A percentile compares a stretch with the other conserved stretches of the same genome.
Evolutionary conservation across 2,888 invertebrate species (phyloP).

Genomic region (Caenorhabditis drosophilae): DNA sequence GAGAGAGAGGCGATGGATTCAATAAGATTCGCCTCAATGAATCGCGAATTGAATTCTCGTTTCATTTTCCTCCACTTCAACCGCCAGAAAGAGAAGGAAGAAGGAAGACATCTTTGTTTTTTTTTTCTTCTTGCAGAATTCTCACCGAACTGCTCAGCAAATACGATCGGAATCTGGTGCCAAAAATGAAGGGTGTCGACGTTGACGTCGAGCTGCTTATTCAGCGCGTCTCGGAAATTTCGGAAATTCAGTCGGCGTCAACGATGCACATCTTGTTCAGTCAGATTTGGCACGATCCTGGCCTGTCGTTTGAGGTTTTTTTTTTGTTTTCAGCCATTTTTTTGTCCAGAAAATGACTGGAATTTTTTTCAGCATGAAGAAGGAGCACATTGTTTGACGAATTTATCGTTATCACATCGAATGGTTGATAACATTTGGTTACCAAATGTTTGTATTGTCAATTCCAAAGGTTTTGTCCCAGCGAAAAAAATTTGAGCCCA

Average conservation of each 20-base stretch:
- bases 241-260: constrained; percentile 55
- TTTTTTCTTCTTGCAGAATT: no score
- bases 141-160: constrained; percentile 60
- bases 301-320: constrained; percentile 62
- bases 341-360: background rate
- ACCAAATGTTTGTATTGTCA: constrained; percentile 66
- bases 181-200: constrained; percentile 67
- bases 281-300: constrained; percentile 69
- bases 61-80: no score
- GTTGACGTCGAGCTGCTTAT: constrained; percentile 66
- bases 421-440: constrained; percentile 67
- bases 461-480: constrained; percentile 40
- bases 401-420: constrained; percentile 63
- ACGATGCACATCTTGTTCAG: constrained; percentile 68
- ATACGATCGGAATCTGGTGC: constrained; percentile 67
- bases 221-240: constrained; percentile 59
- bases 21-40: no score
- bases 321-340: background rate
- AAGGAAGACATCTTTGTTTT: constrained; percentile 16
- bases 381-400: constrained; percentile 67
- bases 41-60: no score
- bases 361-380: constrained; percentile 58
- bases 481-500: background rate
- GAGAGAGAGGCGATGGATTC: no score
- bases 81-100: no score